phyloP scores from a whole-genome alignment of 2,113 vertebrate genomes.

The Limanda limanda region DNA sequence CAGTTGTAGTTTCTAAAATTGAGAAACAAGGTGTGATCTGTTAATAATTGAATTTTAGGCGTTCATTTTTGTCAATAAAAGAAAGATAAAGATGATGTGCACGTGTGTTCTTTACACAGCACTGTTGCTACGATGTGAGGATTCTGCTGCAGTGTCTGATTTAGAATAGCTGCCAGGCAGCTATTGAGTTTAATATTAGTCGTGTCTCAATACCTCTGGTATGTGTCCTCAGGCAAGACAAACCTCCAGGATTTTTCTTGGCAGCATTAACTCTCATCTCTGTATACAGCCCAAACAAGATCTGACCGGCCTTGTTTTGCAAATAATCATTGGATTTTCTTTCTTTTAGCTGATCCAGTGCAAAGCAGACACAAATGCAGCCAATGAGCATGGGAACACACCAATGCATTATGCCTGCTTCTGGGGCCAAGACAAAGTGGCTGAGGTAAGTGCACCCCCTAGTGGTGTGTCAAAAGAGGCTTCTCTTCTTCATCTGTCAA shows the following conservation, averaged over 20 bases:
- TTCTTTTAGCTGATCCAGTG: slow-evolving; percentile 91
- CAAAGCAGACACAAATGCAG: slow-evolving; percentile 95
- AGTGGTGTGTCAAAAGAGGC: slow-evolving; percentile 34
- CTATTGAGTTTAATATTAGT: slow-evolving; percentile 65
- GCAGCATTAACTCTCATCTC: slow-evolving; percentile 29
- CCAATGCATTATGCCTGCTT: slow-evolving; percentile 98
- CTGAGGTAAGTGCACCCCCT: slow-evolving; percentile 88
- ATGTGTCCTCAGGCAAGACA: slow-evolving; percentile 51
- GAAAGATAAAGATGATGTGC: background rate
- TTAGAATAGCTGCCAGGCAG: slow-evolving; percentile 51
- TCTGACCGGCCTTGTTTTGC: slow-evolving; percentile 34
- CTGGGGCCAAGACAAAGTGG: slow-evolving; percentile 94
- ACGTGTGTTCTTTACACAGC: background rate
- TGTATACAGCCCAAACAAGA: slow-evolving; percentile 66
- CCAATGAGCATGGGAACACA: slow-evolving; percentile 96
- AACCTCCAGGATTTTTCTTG: slow-evolving; percentile 27
- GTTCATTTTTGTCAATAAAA: background rate
- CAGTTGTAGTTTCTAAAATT: background rate
- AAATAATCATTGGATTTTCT: slow-evolving; percentile 47
- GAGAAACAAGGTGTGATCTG: background rate
- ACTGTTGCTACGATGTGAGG: background rate
- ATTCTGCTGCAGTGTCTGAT: slow-evolving; percentile 33
- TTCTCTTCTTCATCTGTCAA: background rate
- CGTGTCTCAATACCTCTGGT: slow-evolving; percentile 64
- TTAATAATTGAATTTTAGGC: background rate